Percentiles rank a stretch among this genome's conserved stretches.
phyloP scores from a whole-genome alignment of 2,113 vertebrate genomes.

The Pluvianellus socialis region DNA sequence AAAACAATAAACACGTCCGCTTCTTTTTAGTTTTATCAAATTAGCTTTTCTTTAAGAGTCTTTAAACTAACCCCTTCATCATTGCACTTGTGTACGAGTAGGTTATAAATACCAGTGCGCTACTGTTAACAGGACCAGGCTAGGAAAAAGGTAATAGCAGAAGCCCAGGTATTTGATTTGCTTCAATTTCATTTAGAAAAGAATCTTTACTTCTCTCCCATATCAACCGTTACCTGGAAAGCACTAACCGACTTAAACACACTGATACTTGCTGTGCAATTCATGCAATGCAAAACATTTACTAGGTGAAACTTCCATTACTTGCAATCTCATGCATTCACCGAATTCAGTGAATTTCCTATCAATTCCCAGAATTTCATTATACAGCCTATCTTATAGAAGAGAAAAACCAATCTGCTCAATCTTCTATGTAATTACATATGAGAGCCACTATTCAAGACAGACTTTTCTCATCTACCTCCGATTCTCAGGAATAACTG shows the following conservation, averaged over 20 bases:
- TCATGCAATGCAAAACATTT: background rate
- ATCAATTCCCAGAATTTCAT: background rate
- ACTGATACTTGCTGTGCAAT: background rate
- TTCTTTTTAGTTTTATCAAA: background rate
- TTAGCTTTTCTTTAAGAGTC: background rate
- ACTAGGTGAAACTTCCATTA: background rate
- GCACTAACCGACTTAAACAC: background rate
- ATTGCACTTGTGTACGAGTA: background rate
- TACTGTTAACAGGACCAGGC: background rate
- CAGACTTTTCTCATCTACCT: background rate
- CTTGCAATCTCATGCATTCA: background rate
- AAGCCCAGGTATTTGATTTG: background rate
- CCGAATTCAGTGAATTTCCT: background rate
- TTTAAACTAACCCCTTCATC: background rate
- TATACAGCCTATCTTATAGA: background rate
- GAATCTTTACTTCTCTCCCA: background rate
- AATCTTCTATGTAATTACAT: background rate
- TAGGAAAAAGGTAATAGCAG: background rate
- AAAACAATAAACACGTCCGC: background rate
- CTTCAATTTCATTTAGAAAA: background rate
- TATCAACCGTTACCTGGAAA: background rate
- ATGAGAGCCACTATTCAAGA: background rate
- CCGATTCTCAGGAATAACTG: background rate
- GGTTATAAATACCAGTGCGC: background rate
- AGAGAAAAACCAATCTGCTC: background rate